Evolutionary conservation across 2,113 vertebrate species (phyloP), one percentile per base, ranked within the genome.

Genomic region (Gavia stellata): DNA sequence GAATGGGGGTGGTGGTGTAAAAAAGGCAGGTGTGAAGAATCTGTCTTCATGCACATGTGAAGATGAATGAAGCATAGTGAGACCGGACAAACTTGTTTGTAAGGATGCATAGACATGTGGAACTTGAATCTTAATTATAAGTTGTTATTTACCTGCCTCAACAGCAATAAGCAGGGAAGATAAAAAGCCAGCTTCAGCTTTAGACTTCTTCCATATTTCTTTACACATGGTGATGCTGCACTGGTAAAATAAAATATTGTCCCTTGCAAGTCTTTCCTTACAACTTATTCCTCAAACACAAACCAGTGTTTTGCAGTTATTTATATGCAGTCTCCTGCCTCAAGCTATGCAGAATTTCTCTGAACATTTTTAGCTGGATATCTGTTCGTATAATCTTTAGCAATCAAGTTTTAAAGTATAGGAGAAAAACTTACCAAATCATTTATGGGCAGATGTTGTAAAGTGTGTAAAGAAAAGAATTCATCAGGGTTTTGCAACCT

Each of bases 1-100:
- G 42, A 63, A 50, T n/a, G n/a, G n/a, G 12, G 14, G 21, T 6
- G 19, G 5, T 17, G 0, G 6, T 0, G 2, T 45, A 24, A 75
- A 47, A 36, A 81, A 47, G 18, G 47, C 0, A 0, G 10, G 13
- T 12, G 50, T 58, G 16, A 71, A 72, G 52, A 50, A n/a, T n/a
- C 74, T 21, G 6, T 47, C 34, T 59, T 66, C 6, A 4, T 42
- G 34, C 26, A 20, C 4, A 6, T 7, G 10, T 63, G 50, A 38
- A 78, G 29, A 15, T 56, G 42, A 71, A 59, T 36, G 36, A 80
- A 82, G 7, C 7, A 3, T n/a, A 47, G 7, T 77, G 67, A 67
- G 33, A 29, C 16, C 50, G 71, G 56, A n/a, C 25, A 34, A 40
- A 50, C 14, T 67, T 63, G 8, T 53, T 84, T 86, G 17, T 45